Evolutionary conservation across 1,140 invertebrate species (phyloP).

Genomic region (Campoletis sonorensis): DNA sequence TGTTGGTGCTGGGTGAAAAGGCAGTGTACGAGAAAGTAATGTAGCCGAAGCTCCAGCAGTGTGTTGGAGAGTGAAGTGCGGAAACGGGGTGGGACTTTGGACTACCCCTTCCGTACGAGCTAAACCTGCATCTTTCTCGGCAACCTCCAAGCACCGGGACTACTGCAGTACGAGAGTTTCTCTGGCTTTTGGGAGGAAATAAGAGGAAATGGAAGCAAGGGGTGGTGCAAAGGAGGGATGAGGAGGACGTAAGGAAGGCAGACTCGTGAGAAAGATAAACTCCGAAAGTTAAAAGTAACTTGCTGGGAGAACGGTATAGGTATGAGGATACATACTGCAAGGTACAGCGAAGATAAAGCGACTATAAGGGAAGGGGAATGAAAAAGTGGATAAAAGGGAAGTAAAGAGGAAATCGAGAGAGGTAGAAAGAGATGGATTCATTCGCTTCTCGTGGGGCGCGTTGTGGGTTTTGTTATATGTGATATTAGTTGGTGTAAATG

Average conservation of each 20-base stretch:
- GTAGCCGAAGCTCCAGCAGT: constrained; percentile 38
- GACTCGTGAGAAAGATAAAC: constrained; percentile 65
- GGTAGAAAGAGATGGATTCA: constrained; percentile 33
- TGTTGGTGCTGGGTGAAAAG: constrained; percentile 51
- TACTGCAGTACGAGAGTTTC: constrained; percentile 25
- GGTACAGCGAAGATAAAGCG: constrained; percentile 34
- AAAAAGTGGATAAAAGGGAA: constrained; percentile 40
- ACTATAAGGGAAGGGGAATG: constrained; percentile 37
- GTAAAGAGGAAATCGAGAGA: constrained; percentile 37
- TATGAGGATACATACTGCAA: constrained; percentile 34
- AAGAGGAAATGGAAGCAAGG: constrained; percentile 9
- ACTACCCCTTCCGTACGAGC: constrained; percentile 19
- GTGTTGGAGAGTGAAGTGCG: constrained; percentile 27
- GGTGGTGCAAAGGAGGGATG: not conserved
- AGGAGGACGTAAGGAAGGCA: constrained; percentile 28
- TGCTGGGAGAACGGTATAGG: constrained; percentile 42
- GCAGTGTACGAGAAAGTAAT: constrained; percentile 48
- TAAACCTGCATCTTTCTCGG: constrained; percentile 19
- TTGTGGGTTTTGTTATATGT: not conserved
- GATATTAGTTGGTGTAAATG: constrained; percentile 1
- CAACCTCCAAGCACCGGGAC: not conserved
- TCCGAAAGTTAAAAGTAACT: constrained; percentile 68
- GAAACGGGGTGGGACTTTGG: not conserved
- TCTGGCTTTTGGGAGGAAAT: constrained; percentile 15
- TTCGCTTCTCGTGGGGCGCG: constrained; percentile 4